phyloP scores from a whole-genome alignment of 2,888 invertebrate species.

The Cantharis rufa region DNA sequence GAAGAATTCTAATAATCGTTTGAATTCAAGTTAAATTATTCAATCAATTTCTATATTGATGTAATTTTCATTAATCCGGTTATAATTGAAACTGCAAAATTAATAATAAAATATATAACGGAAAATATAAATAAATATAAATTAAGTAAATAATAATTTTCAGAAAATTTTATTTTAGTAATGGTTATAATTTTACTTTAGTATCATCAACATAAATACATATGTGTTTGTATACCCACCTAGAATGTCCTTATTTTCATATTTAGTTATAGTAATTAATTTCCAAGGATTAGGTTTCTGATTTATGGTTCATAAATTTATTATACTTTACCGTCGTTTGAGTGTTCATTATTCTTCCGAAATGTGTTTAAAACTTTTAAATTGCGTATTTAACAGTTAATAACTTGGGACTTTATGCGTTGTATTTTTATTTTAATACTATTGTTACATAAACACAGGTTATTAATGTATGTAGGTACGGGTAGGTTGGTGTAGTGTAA shows the following conservation, averaged over 20 bases:
- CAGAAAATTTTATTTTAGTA: neutral
- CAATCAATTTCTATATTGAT: neutral
- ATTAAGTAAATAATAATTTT: neutral
- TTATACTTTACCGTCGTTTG: neutral
- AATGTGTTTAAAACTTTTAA: neutral
- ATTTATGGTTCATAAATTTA: neutral
- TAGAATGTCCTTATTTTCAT: neutral
- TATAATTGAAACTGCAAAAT: neutral
- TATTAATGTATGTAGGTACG: neutral
- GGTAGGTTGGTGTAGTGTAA: neutral
- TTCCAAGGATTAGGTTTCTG: neutral
- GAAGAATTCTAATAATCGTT: neutral
- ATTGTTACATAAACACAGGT: neutral
- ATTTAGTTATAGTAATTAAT: neutral
- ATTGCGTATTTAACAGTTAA: neutral
- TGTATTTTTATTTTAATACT: neutral
- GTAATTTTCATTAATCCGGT: neutral
- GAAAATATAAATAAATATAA: neutral
- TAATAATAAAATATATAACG: neutral
- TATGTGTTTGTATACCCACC: neutral
- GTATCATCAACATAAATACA: neutral
- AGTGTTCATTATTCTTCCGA: neutral
- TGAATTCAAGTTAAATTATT: neutral
- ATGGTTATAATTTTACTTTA: neutral
- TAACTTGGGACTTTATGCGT: neutral